Evolutionary conservation across 2,113 vertebrate genomes (phyloP).

Genomic region (Gadus chalcogrammus): DNA sequence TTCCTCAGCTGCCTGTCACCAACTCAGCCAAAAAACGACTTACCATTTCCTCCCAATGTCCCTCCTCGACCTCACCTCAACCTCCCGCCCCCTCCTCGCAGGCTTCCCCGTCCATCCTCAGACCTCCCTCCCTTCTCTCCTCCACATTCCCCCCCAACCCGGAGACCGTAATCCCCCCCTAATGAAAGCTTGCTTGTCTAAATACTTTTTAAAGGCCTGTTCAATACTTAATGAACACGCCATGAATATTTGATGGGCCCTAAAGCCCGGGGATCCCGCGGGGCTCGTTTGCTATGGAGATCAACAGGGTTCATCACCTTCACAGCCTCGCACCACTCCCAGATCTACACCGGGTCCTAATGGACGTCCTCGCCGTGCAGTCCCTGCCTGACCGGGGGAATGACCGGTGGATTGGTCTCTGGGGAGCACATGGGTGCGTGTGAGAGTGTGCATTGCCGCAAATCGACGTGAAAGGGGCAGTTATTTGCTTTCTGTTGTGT

Average conservation of each 20-base stretch:
- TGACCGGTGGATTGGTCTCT: too few species aligned
- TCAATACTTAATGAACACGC: constrained; percentile 69
- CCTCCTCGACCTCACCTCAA: background rate
- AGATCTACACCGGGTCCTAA: constrained; percentile 44
- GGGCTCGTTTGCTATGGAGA: constrained; percentile 60
- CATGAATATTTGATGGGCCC: constrained; percentile 65
- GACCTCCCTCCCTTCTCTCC: background rate
- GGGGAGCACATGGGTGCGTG: too few species aligned
- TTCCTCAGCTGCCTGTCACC: constrained; percentile 8
- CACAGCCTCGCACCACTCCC: constrained; percentile 35
- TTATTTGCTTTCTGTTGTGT: background rate
- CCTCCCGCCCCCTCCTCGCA: background rate
- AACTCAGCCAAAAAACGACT: too few species aligned
- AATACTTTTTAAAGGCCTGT: constrained; percentile 59
- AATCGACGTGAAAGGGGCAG: too few species aligned
- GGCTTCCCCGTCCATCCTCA: background rate
- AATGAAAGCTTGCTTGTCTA: constrained; percentile 62
- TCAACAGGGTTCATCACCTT: constrained; percentile 51
- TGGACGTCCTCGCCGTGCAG: constrained; percentile 43
- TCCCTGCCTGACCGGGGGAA: too few species aligned
- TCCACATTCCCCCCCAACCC: background rate
- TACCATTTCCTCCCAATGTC: too few species aligned
- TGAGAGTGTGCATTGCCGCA: background rate
- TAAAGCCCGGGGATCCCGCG: constrained; percentile 58
- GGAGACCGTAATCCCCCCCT: constrained; percentile 46